phyloP scores from a whole-genome alignment of 2,797 vertebrate genomes.

The Peromyscus attwateri region DNA sequence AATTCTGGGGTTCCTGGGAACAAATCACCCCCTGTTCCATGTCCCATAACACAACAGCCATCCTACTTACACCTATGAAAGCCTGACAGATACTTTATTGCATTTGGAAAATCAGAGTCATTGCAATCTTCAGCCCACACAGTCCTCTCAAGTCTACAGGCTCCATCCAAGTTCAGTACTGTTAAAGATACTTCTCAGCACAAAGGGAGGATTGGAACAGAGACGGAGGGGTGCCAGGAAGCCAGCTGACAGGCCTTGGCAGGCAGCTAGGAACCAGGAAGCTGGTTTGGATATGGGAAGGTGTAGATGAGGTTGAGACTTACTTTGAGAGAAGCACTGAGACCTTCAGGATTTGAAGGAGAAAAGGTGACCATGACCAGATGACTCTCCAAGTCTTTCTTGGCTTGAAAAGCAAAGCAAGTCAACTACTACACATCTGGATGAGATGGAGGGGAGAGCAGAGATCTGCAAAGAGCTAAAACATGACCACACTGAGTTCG shows the following conservation, averaged over 20 bases:
- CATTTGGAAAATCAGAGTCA: conserved; percentile 79
- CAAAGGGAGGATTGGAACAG: neutral
- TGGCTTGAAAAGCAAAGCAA: conserved; percentile 9
- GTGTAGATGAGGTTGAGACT: neutral
- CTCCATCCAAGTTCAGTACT: neutral
- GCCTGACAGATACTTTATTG: conserved; percentile 60
- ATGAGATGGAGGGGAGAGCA: neutral
- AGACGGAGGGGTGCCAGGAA: neutral
- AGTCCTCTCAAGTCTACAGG: neutral
- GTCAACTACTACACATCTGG: neutral
- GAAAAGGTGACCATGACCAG: neutral
- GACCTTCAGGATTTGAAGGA: neutral
- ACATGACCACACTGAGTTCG: neutral
- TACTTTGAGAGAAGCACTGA: neutral
- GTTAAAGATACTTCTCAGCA: neutral
- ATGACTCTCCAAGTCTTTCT: neutral
- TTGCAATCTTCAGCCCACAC: neutral
- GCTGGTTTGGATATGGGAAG: neutral
- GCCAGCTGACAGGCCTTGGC: neutral
- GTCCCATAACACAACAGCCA: neutral
- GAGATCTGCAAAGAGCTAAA: neutral
- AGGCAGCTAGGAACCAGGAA: neutral
- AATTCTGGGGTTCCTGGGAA: neutral
- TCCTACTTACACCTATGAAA: conserved; percentile 81
- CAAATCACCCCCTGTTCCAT: neutral